Conservation (phyloP, 2,888 invertebrate species). For the Cryptophagus acutangulus region DNA sequence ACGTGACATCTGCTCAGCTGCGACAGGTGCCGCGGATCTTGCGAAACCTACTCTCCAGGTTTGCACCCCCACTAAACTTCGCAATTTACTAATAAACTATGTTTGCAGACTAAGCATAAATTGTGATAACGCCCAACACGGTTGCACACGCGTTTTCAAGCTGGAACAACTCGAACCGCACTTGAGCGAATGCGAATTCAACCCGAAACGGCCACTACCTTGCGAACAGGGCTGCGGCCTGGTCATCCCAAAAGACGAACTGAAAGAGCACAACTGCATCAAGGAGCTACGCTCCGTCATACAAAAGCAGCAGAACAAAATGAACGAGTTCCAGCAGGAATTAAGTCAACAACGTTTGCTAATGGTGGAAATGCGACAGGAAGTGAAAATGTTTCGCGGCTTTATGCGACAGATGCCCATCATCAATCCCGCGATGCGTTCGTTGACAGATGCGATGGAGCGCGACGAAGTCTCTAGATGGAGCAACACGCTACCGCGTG, state of each 20-base stretch:
- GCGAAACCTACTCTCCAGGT: slow-evolving; percentile 84
- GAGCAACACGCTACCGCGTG: slow-evolving; percentile 77
- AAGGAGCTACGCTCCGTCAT: slow-evolving; percentile 80
- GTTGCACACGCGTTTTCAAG: slow-evolving; percentile 80
- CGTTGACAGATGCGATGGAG: slow-evolving; percentile 91
- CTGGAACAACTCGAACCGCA: slow-evolving; percentile 81
- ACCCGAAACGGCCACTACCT: slow-evolving; percentile 88
- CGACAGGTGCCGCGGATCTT: slow-evolving; percentile 90
- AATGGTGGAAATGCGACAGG: slow-evolving; percentile 84
- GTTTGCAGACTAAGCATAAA: slow-evolving; percentile 71
- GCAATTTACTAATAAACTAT: slow-evolving; percentile 6
- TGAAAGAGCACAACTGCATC: slow-evolving; percentile 92
- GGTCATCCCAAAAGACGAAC: slow-evolving; percentile 90
- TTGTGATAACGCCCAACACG: slow-evolving; percentile 87
- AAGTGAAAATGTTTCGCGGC: slow-evolving; percentile 83
- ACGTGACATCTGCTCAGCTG: slow-evolving; percentile 82
- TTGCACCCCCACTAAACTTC: slow-evolving; percentile 19
- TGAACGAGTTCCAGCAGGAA: slow-evolving; percentile 82
- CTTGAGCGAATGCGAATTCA: slow-evolving; percentile 86
- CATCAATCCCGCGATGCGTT: slow-evolving; percentile 87
- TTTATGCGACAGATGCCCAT: slow-evolving; percentile 91
- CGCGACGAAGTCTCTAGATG: slow-evolving; percentile 87
- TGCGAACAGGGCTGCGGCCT: slow-evolving; percentile 93
- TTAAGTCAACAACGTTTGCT: slow-evolving; percentile 80
- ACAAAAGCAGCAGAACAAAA: slow-evolving; percentile 79